These are phyloP conservation scores for Pagetopsis macropterus DNA, from an alignment of 2,797 vertebrate species.

Conservation along the genomic window DNA sequence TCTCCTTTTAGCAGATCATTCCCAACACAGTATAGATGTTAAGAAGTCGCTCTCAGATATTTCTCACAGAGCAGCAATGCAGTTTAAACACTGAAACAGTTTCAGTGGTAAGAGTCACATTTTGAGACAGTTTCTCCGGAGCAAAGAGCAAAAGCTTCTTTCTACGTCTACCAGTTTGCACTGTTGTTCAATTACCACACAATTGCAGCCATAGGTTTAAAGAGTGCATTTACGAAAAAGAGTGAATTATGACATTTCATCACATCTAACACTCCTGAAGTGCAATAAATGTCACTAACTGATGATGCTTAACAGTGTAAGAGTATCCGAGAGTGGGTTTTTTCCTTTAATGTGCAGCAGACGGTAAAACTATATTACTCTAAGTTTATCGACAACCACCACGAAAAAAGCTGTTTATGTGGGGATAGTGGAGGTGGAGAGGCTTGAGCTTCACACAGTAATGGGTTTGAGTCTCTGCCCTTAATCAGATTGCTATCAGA, in stretches of 20 bases:
- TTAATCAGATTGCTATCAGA: conserved; percentile 43
- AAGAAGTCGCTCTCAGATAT: conserved; percentile 19
- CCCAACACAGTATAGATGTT: conserved; percentile 11
- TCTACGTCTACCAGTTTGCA: conserved; percentile 29
- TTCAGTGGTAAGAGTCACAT: conserved; percentile 40
- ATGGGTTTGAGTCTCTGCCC: conserved; percentile 34
- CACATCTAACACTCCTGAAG: conserved; percentile 31
- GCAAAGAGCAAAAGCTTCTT: conserved; percentile 47
- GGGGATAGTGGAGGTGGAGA: conserved; percentile 20
- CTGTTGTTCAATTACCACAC: conserved; percentile 42
- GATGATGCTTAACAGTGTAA: conserved; percentile 18
- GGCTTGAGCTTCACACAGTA: conserved; percentile 23
- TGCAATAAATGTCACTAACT: conserved; percentile 37
- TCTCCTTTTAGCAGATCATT: conserved; percentile 35
- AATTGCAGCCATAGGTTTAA: conserved; percentile 28
- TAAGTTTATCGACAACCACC: conserved; percentile 11
- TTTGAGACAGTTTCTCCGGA: conserved; percentile 25
- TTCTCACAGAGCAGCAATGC: conserved; percentile 30
- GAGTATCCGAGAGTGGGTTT: conserved; percentile 19
- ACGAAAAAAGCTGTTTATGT: conserved; percentile 30
- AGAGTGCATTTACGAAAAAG: conserved; percentile 54
- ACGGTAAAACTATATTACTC: conserved; percentile 34
- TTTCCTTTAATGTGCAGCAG: conserved; percentile 31
- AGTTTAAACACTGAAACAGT: conserved; percentile 49
- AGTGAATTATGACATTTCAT: conserved; percentile 51